phyloP scores from a whole-genome alignment of 2,113 vertebrate species.

The Gallinago undulata region DNA sequence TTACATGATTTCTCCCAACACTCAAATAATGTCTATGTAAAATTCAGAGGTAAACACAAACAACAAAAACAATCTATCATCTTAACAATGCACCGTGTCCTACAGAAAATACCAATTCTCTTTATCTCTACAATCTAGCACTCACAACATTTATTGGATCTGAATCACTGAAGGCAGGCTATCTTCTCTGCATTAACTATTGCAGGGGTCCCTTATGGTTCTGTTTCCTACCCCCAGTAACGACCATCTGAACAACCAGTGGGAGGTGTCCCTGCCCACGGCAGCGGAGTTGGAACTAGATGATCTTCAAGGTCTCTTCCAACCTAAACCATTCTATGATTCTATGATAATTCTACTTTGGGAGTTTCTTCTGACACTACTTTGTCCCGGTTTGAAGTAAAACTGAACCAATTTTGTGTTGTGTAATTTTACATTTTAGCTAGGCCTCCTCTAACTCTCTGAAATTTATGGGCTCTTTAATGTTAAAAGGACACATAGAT shows the following conservation, averaged over 20 bases:
- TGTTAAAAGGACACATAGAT: not conserved
- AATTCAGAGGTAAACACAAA: not conserved
- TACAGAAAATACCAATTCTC: not conserved
- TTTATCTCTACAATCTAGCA: not conserved
- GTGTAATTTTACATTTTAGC: too few relatives aligned
- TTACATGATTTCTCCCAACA: not conserved
- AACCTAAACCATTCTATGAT: not conserved
- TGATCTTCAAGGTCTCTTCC: not conserved
- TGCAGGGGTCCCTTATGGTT: not conserved
- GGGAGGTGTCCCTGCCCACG: not conserved
- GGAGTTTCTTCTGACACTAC: not conserved
- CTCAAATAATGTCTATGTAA: fast-evolving
- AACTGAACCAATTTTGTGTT: too few relatives aligned
- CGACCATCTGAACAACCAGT: too few relatives aligned
- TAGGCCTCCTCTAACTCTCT: too few relatives aligned
- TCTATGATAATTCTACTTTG: not conserved
- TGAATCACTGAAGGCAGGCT: not conserved
- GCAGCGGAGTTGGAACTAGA: not conserved
- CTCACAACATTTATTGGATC: not conserved
- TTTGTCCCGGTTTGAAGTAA: too few relatives aligned
- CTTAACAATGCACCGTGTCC: not conserved
- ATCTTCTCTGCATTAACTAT: not conserved
- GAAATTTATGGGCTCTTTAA: not conserved
- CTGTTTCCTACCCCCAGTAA: too few relatives aligned
- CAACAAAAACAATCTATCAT: not conserved